These are phyloP conservation scores for Aptenodytes forsteri DNA, from an alignment of 2,113 vertebrate species.

Conservation along the genomic window DNA sequence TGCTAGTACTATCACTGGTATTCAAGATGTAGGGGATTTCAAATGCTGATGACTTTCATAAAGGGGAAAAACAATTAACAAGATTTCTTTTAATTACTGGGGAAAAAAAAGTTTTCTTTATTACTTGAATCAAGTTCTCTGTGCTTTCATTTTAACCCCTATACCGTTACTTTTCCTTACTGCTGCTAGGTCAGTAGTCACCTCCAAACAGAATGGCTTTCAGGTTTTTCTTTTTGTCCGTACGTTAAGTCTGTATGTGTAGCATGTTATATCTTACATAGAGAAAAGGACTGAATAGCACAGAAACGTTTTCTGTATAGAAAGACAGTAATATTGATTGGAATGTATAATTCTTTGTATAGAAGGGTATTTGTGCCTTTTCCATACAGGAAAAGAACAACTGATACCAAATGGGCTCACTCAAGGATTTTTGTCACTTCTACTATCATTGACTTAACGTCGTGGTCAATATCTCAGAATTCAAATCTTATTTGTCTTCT, in stretches of 20 bases:
- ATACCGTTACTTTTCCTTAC: background rate
- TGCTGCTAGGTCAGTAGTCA: background rate
- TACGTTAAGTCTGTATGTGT: background rate
- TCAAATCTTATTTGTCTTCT: constrained; percentile 3
- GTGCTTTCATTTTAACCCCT: background rate
- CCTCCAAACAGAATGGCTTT: background rate
- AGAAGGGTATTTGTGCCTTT: background rate
- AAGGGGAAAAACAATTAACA: constrained; percentile 2
- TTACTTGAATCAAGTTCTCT: background rate
- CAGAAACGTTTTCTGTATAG: background rate
- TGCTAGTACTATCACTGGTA: background rate
- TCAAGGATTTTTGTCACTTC: background rate
- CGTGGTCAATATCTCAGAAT: background rate
- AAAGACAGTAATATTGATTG: background rate
- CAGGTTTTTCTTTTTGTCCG: background rate
- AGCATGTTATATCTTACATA: background rate
- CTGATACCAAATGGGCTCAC: background rate
- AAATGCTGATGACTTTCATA: background rate
- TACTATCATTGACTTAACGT: background rate
- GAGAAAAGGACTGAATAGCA: background rate
- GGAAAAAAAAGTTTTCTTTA: background rate
- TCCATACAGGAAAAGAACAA: background rate
- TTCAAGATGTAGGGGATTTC: background rate
- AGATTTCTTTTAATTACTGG: background rate
- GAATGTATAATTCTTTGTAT: background rate